A percentile compares a stretch with the other conserved stretches of the same genome.
These are phyloP conservation scores for Sarcophaga variegata DNA, from an alignment of 2,888 invertebrate genomes.

Conservation along the genomic window DNA sequence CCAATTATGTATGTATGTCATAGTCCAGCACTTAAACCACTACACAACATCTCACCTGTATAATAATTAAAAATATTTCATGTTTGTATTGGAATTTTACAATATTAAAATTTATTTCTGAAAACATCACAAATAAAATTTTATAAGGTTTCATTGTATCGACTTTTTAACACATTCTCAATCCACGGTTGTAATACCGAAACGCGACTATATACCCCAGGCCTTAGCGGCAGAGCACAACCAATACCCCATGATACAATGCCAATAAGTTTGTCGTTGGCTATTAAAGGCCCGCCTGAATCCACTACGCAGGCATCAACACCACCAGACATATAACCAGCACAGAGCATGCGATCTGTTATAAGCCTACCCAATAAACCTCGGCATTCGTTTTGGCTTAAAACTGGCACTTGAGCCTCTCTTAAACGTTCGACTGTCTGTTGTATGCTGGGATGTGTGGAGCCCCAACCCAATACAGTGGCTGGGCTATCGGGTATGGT, in stretches of 20 bases:
- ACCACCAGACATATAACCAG: background rate
- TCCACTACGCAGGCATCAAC: background rate
- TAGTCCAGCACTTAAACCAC: too few species aligned
- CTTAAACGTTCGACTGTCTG: background rate
- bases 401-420: background rate
- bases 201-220: background rate
- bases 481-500: too few species aligned
- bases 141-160: background rate
- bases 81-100: too few species aligned
- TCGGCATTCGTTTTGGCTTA: too few species aligned
- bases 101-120: too few species aligned
- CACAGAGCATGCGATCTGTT: background rate
- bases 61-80: too few species aligned
- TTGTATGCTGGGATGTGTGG: background rate
- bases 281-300: background rate
- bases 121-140: background rate
- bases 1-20: too few species aligned
- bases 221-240: background rate
- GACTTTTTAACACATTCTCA: background rate
- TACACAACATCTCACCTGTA: too few species aligned
- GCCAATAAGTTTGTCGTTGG: background rate
- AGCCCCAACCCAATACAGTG: background rate
- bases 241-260: background rate
- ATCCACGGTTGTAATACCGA: background rate
- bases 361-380: background rate